Conservation (phyloP, 2,888 invertebrate species). For the Crioceris asparagi region DNA sequence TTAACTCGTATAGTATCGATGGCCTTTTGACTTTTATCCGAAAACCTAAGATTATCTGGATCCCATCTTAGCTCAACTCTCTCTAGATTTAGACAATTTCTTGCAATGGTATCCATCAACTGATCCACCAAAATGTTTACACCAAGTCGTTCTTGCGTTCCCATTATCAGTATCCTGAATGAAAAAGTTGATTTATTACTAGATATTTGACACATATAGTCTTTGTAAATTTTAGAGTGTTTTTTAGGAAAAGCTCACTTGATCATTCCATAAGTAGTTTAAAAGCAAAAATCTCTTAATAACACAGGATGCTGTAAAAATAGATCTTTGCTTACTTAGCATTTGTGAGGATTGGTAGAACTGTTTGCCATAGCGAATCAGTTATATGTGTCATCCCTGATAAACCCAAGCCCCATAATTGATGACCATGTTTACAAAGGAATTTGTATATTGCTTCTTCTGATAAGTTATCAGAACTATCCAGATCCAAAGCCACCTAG, state of each 20-base stretch:
- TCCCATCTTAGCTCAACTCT: constrained; percentile 96
- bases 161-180: constrained; percentile 88
- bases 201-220: background rate
- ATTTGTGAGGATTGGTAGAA: constrained; percentile 82
- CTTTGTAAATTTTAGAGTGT: background rate
- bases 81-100: constrained; percentile 79
- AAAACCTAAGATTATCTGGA: constrained; percentile 94
- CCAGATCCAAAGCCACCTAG: constrained; percentile 77
- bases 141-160: constrained; percentile 91
- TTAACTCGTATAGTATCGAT: constrained; percentile 94
- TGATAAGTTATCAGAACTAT: constrained; percentile 88
- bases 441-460: constrained; percentile 91
- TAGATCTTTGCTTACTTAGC: constrained; percentile 78
- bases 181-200: background rate
- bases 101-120: constrained; percentile 94
- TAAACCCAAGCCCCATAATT: constrained; percentile 77
- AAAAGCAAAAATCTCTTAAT: too few species aligned
- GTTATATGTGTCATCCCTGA: constrained; percentile 97
- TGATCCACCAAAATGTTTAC: constrained; percentile 97
- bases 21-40: constrained; percentile 98
- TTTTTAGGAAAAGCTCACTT: background rate
- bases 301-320: too few species aligned
- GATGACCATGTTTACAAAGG: constrained; percentile 78
- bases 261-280: too few species aligned
- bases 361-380: constrained; percentile 95